phyloP scores from a whole-genome alignment of 35 echinoderm and acorn worm species.

The Antedon bifida region DNA sequence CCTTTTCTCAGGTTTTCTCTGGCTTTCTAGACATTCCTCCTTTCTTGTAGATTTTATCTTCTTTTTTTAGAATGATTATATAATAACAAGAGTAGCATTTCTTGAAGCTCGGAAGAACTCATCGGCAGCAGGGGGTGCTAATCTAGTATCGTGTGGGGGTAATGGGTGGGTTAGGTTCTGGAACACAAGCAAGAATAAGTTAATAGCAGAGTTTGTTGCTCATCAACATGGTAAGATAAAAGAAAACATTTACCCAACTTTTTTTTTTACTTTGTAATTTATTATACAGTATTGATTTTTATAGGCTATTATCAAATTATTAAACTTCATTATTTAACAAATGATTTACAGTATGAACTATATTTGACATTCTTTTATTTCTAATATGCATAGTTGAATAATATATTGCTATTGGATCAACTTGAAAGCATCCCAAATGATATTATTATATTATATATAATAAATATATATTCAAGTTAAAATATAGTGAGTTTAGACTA shows the following conservation, averaged over 20 bases:
- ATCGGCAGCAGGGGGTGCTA: conserved; percentile 28
- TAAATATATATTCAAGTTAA: too few species aligned
- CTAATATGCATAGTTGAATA: too few species aligned
- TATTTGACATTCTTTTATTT: too few species aligned
- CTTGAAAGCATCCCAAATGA: too few species aligned
- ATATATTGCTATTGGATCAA: too few species aligned
- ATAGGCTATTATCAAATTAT: too few species aligned
- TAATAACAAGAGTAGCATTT: conserved; percentile 61
- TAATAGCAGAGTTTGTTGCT: conserved; percentile 67
- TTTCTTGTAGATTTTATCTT: background rate
- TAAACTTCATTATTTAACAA: too few species aligned
- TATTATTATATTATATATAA: too few species aligned
- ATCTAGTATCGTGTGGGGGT: conserved; percentile 78
- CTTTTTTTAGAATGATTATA: conserved; percentile 31
- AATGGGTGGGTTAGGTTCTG: conserved; percentile 92
- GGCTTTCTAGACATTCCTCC: too few species aligned
- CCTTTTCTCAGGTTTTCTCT: too few species aligned
- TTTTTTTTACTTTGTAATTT: background rate
- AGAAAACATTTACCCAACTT: background rate
- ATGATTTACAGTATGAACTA: too few species aligned
- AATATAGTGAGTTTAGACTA: too few species aligned
- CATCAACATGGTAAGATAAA: conserved; percentile 51
- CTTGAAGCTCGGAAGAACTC: conserved; percentile 47
- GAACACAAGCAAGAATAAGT: conserved; percentile 46
- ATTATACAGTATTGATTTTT: background rate